Evolutionary conservation across 2,888 invertebrate species (phyloP), one percentile per base, ranked within the genome.

Genomic region (Sialis lutaria): DNA sequence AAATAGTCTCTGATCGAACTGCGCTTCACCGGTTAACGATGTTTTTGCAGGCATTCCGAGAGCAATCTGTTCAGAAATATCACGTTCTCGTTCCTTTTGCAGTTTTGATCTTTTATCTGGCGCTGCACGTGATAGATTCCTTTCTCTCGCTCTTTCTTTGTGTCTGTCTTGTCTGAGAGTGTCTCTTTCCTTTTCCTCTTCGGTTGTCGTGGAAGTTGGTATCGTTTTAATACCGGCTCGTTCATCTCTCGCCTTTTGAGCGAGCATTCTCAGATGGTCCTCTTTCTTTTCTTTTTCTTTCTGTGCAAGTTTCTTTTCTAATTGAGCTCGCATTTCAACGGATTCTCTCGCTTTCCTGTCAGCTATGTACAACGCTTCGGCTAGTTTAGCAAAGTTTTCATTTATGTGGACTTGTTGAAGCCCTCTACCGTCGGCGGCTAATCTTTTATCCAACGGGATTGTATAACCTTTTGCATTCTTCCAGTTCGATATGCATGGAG

Each of bases 401-500:
- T 97, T 98, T 48, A 99, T 93, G 63, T 98, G 97, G 3, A 91
- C 85, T 60, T 91, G 90, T 59, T 98, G 98, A 2, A 98, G 69
- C 0, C 98, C 98, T 44, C 98, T 73, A 0, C 98, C 98, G 67
- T 98, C 98, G 0, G 98, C 97, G 0, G 98, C 98, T 50, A 99
- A 69, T 50, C 98, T 80, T 67, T 98, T 98, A 67, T 98, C 97
- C 54, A 98, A 67, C 0, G 97, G 97, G 55, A 98, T 96, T 0
- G 97, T 98, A 69, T 95, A 95, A 56, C 89, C 81, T 65, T 95
- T 96, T 5, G 96, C 90, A 65, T 99, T 98, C 69, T 98, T 98
- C 98, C 98, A 99, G 62, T 98, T 98, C 0, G 91, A 92, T 53
- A 99, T 96, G 58, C 97, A 98, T 0, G 98, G 98, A 6, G 98